Conservation (phyloP, 2,888 invertebrate species). For the Xylota sylvarum region DNA sequence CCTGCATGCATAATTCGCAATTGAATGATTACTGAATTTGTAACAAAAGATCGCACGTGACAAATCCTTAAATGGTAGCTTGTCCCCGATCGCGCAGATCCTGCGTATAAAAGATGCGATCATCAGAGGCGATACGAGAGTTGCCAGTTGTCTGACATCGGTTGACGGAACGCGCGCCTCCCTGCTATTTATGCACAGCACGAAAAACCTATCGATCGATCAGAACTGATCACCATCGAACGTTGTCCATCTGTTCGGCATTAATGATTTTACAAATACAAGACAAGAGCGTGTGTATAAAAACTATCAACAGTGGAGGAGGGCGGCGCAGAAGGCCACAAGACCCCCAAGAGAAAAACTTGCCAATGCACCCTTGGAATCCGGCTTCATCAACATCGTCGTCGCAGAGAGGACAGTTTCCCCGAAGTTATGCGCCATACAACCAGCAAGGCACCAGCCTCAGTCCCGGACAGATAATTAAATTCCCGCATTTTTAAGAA, state of each 20-base stretch:
- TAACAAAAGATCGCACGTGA: conserved; percentile 85
- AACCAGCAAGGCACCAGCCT: conserved; percentile 57
- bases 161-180: conserved; percentile 71
- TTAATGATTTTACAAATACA: conserved; percentile 74
- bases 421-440: conserved; percentile 69
- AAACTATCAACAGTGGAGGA: conserved; percentile 40
- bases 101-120: conserved; percentile 10
- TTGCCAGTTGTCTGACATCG: conserved; percentile 72
- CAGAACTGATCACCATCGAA: conserved; percentile 73
- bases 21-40: conserved; percentile 84
- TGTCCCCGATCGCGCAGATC: conserved; percentile 64
- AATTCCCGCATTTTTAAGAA: conserved; percentile 77
- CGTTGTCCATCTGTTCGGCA: conserved; percentile 75
- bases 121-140: conserved; percentile 44
- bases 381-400: conserved; percentile 51
- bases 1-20: conserved; percentile 78
- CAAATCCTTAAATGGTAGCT: conserved; percentile 84
- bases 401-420: conserved; percentile 46
- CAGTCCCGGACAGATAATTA: conserved; percentile 72
- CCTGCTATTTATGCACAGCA: conserved; percentile 69
- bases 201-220: conserved; percentile 75
- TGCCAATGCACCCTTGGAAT: conserved; percentile 64
- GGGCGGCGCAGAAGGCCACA: conserved; percentile 24
- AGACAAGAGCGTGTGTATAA: conserved; percentile 46
- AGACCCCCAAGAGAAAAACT: conserved; percentile 59